Evolutionary conservation across 2,888 invertebrate species (phyloP).

Genomic region (Acanthoscelides obtectus): DNA sequence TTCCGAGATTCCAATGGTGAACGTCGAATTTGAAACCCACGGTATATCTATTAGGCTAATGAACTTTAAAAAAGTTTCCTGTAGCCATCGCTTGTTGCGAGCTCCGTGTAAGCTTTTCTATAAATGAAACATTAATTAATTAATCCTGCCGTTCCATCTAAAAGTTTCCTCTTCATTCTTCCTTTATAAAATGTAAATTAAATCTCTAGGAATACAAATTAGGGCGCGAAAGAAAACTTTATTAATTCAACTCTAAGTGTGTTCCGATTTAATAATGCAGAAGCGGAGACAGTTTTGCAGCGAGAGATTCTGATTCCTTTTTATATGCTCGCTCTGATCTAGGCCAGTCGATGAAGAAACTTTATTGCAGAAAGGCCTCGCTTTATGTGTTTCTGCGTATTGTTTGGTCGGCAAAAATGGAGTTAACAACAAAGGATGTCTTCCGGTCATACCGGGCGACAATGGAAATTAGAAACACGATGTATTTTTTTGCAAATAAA

Average conservation of each 20-base stretch:
- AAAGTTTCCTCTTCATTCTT: background rate
- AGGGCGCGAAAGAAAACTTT: background rate
- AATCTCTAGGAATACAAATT: conserved; percentile 3
- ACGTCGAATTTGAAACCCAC: too few relatives aligned
- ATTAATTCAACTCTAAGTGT: background rate
- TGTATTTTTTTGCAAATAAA: too few relatives aligned
- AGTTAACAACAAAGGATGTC: too few relatives aligned
- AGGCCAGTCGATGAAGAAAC: too few relatives aligned
- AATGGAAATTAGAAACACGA: too few relatives aligned
- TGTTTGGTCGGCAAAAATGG: too few relatives aligned
- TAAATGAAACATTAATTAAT: conserved; percentile 3
- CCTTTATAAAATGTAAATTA: conserved; percentile 1
- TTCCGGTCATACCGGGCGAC: too few relatives aligned
- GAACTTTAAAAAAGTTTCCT: background rate
- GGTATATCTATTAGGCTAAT: background rate
- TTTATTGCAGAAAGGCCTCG: too few relatives aligned
- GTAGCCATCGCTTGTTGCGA: background rate
- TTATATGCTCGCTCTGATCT: background rate
- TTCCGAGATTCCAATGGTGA: too few relatives aligned
- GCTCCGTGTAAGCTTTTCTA: background rate
- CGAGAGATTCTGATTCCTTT: background rate
- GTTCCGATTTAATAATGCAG: background rate
- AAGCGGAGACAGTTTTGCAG: background rate
- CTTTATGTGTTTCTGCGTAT: too few relatives aligned
- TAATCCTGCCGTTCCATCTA: background rate